A percentile compares a stretch with the other conserved stretches of the same genome.
phyloP scores from a whole-genome alignment of 2,888 invertebrate genomes.

The Drosophila colorata region DNA sequence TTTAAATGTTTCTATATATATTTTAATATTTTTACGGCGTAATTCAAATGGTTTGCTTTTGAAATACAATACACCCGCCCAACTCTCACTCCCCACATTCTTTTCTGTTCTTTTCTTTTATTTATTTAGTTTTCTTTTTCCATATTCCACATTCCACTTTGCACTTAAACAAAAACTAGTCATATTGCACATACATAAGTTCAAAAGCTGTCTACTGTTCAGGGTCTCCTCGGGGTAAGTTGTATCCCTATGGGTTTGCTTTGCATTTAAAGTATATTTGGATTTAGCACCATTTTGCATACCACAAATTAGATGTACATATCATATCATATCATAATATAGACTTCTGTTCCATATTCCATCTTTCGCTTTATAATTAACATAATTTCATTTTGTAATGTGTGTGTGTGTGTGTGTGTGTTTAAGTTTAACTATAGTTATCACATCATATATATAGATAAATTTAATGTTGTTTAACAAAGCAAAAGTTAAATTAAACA shows the following conservation, averaged over 20 bases:
- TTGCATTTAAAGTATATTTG: constrained; percentile 81
- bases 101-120: neutral
- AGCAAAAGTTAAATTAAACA: constrained; percentile 67
- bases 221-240: constrained; percentile 31
- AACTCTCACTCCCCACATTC: constrained; percentile 5
- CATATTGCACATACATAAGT: constrained; percentile 86
- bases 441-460: constrained; percentile 78
- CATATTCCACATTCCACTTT: constrained; percentile 24
- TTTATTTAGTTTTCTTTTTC: neutral
- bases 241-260: constrained; percentile 34
- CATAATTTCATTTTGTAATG: constrained; percentile 77
- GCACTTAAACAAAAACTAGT: constrained; percentile 84
- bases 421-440: constrained; percentile 79
- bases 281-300: constrained; percentile 85
- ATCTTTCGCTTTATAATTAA: constrained; percentile 62
- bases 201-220: constrained; percentile 58
- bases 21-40: constrained; percentile 24
- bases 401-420: constrained; percentile 37
- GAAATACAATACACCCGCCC: constrained; percentile 43
- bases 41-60: constrained; percentile 42
- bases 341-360: constrained; percentile 25
- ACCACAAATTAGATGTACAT: constrained; percentile 69
- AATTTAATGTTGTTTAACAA: constrained; percentile 76
- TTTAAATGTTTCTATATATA: constrained; percentile 52
- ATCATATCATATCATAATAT: constrained; percentile 20